phyloP scores from a whole-genome alignment of 2,888 invertebrate species.

The Myathropa florea region DNA sequence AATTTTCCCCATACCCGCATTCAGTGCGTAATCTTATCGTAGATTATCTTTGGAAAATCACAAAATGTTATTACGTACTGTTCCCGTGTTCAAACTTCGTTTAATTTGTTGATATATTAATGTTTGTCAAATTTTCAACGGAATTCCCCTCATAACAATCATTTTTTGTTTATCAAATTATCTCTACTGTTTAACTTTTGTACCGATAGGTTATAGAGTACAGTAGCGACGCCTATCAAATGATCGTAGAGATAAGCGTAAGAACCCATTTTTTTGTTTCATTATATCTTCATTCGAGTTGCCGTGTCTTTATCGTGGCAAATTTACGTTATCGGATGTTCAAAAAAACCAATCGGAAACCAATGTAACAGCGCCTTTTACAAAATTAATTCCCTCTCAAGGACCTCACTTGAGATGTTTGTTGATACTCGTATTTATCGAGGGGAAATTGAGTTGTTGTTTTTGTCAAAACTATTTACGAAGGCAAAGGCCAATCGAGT shows the following conservation, averaged over 20 bases:
- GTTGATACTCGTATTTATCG: background rate
- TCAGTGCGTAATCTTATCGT: constrained; percentile 18
- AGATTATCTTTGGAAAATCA: constrained; percentile 49
- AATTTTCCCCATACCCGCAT: background rate
- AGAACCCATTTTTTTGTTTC: background rate
- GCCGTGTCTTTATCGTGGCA: background rate
- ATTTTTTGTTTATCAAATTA: constrained; percentile 23
- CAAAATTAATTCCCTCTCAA: background rate
- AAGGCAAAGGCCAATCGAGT: too few relatives aligned
- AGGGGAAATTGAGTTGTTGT: background rate
- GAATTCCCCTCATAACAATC: constrained; percentile 43
- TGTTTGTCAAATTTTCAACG: constrained; percentile 24
- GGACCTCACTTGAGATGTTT: background rate
- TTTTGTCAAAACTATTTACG: too few relatives aligned
- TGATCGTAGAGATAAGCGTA: constrained; percentile 26
- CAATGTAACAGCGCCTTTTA: background rate
- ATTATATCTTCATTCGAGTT: background rate
- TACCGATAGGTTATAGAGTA: constrained; percentile 9
- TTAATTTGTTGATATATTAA: constrained; percentile 32
- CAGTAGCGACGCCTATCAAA: constrained; percentile 8
- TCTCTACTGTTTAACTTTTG: constrained; percentile 22
- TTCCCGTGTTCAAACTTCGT: constrained; percentile 32
- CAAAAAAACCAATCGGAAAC: background rate
- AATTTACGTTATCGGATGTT: background rate
- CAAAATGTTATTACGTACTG: constrained; percentile 40